Conservation (phyloP, 2,797 vertebrate genomes). For the Helarctos malayanus region DNA sequence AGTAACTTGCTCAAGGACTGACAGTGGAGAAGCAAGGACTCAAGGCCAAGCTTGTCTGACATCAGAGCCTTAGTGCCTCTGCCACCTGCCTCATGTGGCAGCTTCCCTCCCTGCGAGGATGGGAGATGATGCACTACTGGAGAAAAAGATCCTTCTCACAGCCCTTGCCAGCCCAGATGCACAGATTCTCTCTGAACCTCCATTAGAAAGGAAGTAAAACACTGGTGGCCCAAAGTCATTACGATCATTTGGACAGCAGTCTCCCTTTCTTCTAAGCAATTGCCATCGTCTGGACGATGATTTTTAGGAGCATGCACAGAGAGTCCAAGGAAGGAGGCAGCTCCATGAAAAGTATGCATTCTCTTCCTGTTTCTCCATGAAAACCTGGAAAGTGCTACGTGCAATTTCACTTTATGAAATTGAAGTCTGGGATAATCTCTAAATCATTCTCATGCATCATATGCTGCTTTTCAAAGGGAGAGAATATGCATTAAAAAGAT, state of each 20-base stretch:
- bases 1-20: not conserved
- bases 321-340: not conserved
- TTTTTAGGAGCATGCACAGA: not conserved
- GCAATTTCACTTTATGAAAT: constrained; percentile 76
- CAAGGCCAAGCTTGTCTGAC: not conserved
- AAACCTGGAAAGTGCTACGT: constrained; percentile 62
- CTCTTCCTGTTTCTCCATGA: constrained; percentile 59
- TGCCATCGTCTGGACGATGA: not conserved
- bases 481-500: constrained; percentile 86
- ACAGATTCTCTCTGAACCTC: not conserved
- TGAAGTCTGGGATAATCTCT: constrained; percentile 80
- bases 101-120: not conserved
- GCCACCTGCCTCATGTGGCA: not conserved
- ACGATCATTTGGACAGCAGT: not conserved
- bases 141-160: not conserved
- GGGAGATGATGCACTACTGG: not conserved
- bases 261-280: not conserved
- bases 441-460: constrained; percentile 85
- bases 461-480: constrained; percentile 84
- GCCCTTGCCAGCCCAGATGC: not conserved
- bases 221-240: not conserved
- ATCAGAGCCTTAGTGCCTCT: not conserved
- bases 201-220: not conserved
- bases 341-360: not conserved
- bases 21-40: not conserved